Base-by-base conservation (phyloP, 2,888 invertebrate genomes). In the Cepaea hortensis region DNA sequence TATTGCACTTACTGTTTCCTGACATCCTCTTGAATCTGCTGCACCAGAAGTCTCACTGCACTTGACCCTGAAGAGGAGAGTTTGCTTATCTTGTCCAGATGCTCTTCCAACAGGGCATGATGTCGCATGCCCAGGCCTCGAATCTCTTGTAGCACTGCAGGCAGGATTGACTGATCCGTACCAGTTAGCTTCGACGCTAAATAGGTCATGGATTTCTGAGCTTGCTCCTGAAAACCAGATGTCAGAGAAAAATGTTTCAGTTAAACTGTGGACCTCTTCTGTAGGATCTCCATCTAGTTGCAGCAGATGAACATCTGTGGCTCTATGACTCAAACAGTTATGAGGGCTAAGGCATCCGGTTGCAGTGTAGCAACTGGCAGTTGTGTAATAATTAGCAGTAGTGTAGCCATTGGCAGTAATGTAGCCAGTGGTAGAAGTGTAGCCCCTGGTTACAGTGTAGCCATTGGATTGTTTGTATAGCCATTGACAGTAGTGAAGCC, bases 151-250 rank as follows among this genome's bases (percentile, higher is more conserved):
- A 98, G 95, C 89, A 98, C 95, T 61, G 96, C 96, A 72, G 96
- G 96, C 93, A 97, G 97, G 88, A 96, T 96, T 70, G 96, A 96
- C 90, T 96, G 95, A 94, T 97, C 97, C 11, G 96, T 96, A 90
- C 96, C 95, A 85, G 96, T 95, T 90, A 97, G 95, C 91, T 96
- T 96, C 93, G 96, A 96, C 90, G 97, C 95, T 87, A 98, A 96
- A 94, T 97, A 97, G 95, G 97, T 96, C 90, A 98, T 94, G 11
- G 97, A 97, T 92, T 97, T 97, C 93, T 97, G 96, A 0, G 97
- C 98, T 87, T 96, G 96, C 89, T 97, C 97, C 97, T 97, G 92
- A 75, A 4, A 65, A 50, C 46, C 7, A 46, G 18, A 50, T 55
- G 20, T 48, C 73, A 73, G 73, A 13, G 35, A 55, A 23, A 72